These are phyloP conservation scores for Delia radicum DNA, from an alignment of 1,140 invertebrate species.

Conservation along the genomic window DNA sequence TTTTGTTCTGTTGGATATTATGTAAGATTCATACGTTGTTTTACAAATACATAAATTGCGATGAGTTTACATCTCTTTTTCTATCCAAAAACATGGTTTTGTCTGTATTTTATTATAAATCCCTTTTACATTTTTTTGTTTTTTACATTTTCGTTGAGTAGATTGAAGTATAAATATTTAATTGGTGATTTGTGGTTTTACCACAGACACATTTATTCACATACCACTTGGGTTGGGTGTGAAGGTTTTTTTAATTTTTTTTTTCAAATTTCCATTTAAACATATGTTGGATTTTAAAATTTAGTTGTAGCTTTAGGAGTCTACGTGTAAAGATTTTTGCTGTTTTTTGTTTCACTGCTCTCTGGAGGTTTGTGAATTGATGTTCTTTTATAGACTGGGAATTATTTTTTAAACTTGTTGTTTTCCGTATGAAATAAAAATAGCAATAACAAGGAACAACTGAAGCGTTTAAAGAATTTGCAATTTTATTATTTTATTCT, in stretches of 20 bases:
- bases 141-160: conserved; percentile 20
- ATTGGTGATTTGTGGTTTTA: conserved; percentile 27
- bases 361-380: background rate
- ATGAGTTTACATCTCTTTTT: too few relatives aligned
- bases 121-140: background rate
- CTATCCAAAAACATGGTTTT: too few relatives aligned
- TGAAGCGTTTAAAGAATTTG: too few relatives aligned
- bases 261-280: background rate
- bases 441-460: too few relatives aligned
- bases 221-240: background rate
- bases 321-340: background rate
- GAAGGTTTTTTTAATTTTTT: background rate
- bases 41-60: too few relatives aligned
- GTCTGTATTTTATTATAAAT: background rate
- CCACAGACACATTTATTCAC: conserved; percentile 1
- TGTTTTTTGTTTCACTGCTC: background rate
- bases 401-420: background rate
- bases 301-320: background rate
- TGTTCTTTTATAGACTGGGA: background rate
- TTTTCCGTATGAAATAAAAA: too few relatives aligned
- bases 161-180: conserved; percentile 30
- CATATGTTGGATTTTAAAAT: background rate
- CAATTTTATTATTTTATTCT: too few relatives aligned
- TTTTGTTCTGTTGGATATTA: too few relatives aligned
- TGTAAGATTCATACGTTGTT: too few relatives aligned